Base-by-base conservation (phyloP, 2,113 vertebrate species). In the Podarcis cretensis region DNA sequence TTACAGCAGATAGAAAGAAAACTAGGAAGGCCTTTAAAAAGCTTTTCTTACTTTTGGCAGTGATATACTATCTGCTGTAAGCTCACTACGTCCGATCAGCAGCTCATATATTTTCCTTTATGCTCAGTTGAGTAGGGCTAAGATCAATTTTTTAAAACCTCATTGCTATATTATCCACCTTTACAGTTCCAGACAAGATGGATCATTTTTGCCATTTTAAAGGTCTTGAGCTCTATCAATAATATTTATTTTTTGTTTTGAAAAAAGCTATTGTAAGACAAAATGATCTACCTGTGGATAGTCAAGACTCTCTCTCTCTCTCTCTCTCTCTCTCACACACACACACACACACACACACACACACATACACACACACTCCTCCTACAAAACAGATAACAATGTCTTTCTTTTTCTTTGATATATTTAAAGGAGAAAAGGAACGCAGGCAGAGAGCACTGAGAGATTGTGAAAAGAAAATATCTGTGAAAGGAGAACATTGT, bases 41-140 rank as follows among this genome's bases (percentile, higher is more conserved):
- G 2, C 76, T 93, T 89, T 95, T 92, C 81, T 93, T 90, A 88
- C 9, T 92, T 92, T 94, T 91, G 91, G 85, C 92, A 96, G 65
- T 95, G 93, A 95, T 94, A 40, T 83, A 95, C 88, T 93, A 2
- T 90, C 81, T 27, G 86, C 89, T 93, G 69, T 78, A 93, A 89
- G 81, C 86, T 95, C 85, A 85, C 91, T 93, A 20, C 85, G 23
- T 87, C 91, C 95, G 86, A 88, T 94, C 91, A 95, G 85, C 89
- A 92, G 87, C 77, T 94, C 91, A 92, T 95, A 87, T 90, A 95
- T 96, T 96, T 96, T 95, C 85, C 91, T 96, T 96, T 93, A 95
- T 94, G 92, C 87, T 94, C 89, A 94, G 63, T 16, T 93, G 89
- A 94, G 77, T 94, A 91, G 66, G 94, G 74, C 84, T 91, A 94